Percentiles rank a stretch among this genome's conserved stretches.
phyloP scores from a whole-genome alignment of 2,113 vertebrate species.

The Bubalus kerabau region DNA sequence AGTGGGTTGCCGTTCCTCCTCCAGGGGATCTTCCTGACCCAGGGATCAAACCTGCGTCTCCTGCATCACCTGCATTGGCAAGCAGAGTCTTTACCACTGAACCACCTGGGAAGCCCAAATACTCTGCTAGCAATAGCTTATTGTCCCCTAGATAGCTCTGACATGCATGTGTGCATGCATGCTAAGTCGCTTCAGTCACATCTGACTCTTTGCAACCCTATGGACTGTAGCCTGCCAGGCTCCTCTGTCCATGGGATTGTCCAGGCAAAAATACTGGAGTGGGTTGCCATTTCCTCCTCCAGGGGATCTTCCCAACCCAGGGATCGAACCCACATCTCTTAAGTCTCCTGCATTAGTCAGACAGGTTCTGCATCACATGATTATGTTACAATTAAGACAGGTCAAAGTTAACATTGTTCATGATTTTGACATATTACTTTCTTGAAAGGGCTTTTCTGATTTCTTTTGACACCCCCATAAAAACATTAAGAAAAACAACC shows the following conservation, averaged over 20 bases:
- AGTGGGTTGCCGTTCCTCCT: too few relatives aligned
- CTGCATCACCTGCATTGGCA: background rate
- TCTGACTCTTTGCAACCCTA: background rate
- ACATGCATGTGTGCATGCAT: background rate
- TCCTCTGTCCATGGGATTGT: background rate
- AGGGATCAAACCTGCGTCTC: too few relatives aligned
- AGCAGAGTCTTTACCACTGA: background rate
- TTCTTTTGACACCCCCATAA: background rate
- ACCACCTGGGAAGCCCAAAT: background rate
- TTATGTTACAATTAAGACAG: background rate
- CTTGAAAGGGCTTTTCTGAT: background rate
- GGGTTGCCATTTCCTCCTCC: background rate
- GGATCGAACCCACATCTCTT: background rate
- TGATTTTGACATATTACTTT: background rate
- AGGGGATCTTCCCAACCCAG: background rate
- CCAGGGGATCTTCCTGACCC: too few relatives aligned
- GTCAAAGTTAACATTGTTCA: background rate
- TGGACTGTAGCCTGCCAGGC: background rate
- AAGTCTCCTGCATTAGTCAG: background rate
- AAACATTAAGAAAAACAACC: background rate
- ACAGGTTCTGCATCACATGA: background rate
- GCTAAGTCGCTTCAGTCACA: background rate
- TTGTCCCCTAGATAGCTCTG: background rate
- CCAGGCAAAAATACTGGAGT: background rate
- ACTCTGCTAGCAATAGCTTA: background rate